A percentile compares a stretch with the other conserved stretches of the same genome.
Conservation (phyloP, 2,113 vertebrate species). For the Oreochromis spilurus region DNA sequence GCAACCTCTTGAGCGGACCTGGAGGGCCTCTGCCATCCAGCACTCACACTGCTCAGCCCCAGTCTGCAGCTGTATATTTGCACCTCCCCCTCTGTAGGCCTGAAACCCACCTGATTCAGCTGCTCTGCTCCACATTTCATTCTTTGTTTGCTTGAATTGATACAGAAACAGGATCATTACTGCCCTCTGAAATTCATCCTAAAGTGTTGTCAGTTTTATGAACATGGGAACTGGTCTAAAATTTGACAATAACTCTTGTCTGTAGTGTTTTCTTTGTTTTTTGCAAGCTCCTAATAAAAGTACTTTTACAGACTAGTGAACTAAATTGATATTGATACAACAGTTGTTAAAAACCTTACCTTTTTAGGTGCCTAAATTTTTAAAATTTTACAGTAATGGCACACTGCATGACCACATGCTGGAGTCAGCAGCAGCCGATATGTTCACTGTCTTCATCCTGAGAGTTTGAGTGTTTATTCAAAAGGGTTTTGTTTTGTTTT, state of each 20-base stretch:
- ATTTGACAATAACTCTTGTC: neutral
- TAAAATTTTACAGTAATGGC: neutral
- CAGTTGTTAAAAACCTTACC: neutral
- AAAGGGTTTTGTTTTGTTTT: neutral
- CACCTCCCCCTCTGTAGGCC: neutral
- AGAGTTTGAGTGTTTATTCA: neutral
- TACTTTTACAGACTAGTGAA: neutral
- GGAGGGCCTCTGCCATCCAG: neutral
- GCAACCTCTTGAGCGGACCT: neutral
- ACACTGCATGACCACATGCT: neutral
- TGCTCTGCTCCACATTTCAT: neutral
- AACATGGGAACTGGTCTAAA: neutral
- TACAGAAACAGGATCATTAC: neutral
- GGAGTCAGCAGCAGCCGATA: accelerated
- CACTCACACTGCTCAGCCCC: neutral
- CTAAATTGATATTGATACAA: neutral
- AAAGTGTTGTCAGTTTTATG: neutral
- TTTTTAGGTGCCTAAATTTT: neutral
- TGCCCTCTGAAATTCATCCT: neutral
- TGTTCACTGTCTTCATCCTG: neutral
- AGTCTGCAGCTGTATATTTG: neutral
- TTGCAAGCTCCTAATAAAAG: neutral
- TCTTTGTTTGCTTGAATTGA: neutral
- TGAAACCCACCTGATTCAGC: neutral
- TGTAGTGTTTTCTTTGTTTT: neutral